Conservation (phyloP, 2,113 vertebrate genomes). For the Martes martes region DNA sequence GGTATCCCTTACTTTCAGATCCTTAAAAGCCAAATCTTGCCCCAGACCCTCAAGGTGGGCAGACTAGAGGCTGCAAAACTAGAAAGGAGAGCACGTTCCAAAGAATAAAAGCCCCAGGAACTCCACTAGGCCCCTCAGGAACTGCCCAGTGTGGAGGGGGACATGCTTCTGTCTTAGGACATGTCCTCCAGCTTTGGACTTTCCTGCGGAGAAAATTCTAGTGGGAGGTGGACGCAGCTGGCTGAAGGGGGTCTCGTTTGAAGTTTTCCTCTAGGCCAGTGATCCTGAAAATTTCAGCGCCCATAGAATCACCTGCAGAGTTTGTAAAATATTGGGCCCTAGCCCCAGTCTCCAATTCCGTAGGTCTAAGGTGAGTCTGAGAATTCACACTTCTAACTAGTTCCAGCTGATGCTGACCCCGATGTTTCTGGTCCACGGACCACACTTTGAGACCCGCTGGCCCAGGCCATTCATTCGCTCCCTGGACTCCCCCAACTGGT, state of each 20-base stretch:
- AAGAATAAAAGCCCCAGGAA: background rate
- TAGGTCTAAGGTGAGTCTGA: background rate
- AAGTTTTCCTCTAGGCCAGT: background rate
- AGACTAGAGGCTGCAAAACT: background rate
- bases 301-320: background rate
- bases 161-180: background rate
- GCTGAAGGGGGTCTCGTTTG: background rate
- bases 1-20: background rate
- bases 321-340: background rate
- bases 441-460: background rate
- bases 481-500: background rate
- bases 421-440: too few relatives aligned
- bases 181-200: background rate
- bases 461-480: too few relatives aligned
- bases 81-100: background rate
- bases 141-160: background rate
- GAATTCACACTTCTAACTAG: background rate
- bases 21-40: background rate
- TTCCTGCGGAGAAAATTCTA: background rate
- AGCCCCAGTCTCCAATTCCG: background rate
- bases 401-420: background rate
- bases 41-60: background rate
- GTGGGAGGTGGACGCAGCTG: background rate
- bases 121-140: background rate
- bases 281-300: background rate